Base-by-base conservation (phyloP, 1,140 invertebrate genomes). In the Lepidostoma basale region DNA sequence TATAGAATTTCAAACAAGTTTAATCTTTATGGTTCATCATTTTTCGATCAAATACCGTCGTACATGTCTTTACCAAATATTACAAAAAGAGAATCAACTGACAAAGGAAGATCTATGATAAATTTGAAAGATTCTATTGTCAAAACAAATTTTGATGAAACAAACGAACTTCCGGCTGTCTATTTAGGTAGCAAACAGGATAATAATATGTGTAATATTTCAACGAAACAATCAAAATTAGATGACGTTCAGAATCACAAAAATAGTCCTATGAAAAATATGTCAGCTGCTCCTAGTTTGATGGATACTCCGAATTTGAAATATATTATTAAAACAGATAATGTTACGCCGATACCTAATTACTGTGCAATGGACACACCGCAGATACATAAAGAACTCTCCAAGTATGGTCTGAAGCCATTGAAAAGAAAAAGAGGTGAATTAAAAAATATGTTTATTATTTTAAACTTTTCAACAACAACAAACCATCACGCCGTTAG, bases 401-500 rank as follows among this genome's bases (percentile, higher is more conserved):
- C 84, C 30, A 85, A 84, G 76, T 84, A 83, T 77, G 85, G 85
- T 16, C 73, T 87, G n/a, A 87, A 85, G 75, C 81, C 82, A 52
- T 78, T 87, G 28, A 87, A 85, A 79, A 75, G 85, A 52, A 80
- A 81, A 78, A 77, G 81, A 81, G 82, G 81, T 84, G 74, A 59
- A 4, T 56, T 28, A 28, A 8, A 56, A 26, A 26, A 44, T 44
- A 23, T 56, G 6, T 52, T 56, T 25, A n/a, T 0, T 49, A 22
- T 22, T 49, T 23, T 47, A 14, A 47, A 20, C 10, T 23, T n/a
- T n/a, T n/a, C n/a, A n/a, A n/a, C n/a, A n/a, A n/a, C n/a, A n/a
- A n/a, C n/a, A n/a, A n/a, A n/a, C n/a, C n/a, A n/a, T n/a, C n/a
- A n/a, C n/a, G n/a, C n/a, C n/a, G n/a, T n/a, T n/a, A n/a, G n/a